Conservation (phyloP, 2,888 invertebrate genomes). For the Pristionchus entomophagus region DNA sequence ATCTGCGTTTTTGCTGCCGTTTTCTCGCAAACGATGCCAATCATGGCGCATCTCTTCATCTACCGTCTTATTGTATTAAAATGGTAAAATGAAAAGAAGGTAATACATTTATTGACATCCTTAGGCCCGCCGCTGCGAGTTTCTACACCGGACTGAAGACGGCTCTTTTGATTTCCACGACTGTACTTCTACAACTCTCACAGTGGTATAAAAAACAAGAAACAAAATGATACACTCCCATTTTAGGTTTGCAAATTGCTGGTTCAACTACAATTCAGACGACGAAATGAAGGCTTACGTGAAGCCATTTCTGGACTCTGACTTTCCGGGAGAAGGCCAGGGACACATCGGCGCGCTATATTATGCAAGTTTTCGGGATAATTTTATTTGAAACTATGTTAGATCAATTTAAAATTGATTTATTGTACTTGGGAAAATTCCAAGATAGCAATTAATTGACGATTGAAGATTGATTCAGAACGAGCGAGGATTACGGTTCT, state of each 20-base stretch:
- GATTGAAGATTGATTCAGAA: not conserved
- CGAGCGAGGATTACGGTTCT: not conserved
- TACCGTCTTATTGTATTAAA: not conserved
- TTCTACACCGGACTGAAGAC: not conserved
- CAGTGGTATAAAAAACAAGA: not conserved
- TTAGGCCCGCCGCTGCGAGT: not conserved
- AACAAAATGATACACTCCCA: not conserved
- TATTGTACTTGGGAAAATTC: not conserved
- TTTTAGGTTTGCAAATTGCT: constrained; percentile 12
- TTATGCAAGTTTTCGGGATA: not conserved
- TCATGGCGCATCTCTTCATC: not conserved
- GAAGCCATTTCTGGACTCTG: constrained; percentile 4
- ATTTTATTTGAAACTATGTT: not conserved
- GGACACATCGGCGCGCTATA: constrained; percentile 17
- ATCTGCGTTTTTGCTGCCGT: not conserved
- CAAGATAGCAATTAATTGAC: not conserved
- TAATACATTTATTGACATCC: too few relatives aligned
- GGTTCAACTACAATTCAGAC: not conserved
- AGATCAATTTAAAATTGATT: not conserved
- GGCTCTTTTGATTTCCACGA: not conserved
- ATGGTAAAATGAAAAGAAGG: too few relatives aligned
- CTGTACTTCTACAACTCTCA: not conserved
- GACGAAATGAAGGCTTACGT: not conserved
- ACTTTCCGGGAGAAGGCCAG: not conserved
- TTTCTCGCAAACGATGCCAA: constrained; percentile 4